Percentiles rank a stretch among this genome's conserved stretches.
phyloP scores from a whole-genome alignment of 1,140 invertebrate genomes.

The Cardiocondyla obscurior region DNA sequence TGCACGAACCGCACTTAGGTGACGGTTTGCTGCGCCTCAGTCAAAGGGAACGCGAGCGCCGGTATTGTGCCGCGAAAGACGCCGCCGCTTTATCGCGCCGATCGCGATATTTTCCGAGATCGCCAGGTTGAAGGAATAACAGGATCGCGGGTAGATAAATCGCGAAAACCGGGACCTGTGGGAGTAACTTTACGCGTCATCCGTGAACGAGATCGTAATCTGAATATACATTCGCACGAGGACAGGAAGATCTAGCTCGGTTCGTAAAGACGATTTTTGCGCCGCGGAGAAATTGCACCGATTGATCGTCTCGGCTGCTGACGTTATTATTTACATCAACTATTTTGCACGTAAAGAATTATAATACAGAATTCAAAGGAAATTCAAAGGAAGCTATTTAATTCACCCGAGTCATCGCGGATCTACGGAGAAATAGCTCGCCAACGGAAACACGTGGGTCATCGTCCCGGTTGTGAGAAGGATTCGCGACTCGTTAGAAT shows the following conservation, averaged over 20 bases:
- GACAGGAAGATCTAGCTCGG: neutral
- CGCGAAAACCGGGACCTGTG: constrained; percentile 9
- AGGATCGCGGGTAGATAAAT: constrained; percentile 45
- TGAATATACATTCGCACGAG: neutral
- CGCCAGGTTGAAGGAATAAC: constrained; percentile 21
- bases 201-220: constrained; percentile 9
- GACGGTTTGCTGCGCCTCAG: constrained; percentile 6
- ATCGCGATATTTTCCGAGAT: constrained; percentile 54
- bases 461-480: constrained; percentile 33
- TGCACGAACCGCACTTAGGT: constrained; percentile 5
- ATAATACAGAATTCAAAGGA: neutral
- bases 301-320: neutral
- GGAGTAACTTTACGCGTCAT: constrained; percentile 6
- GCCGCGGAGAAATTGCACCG: neutral
- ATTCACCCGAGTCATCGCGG: neutral
- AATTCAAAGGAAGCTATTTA: neutral
- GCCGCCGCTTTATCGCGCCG: constrained; percentile 42
- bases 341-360: neutral
- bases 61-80: constrained; percentile 46
- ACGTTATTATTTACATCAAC: neutral
- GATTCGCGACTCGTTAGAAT: constrained; percentile 14
- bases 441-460: constrained; percentile 33
- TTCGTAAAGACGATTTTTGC: neutral
- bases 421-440: neutral
- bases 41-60: neutral